A percentile compares a stretch with the other conserved stretches of the same genome.
Conservation (phyloP, 2,797 vertebrate genomes). For the Mus caroli region DNA sequence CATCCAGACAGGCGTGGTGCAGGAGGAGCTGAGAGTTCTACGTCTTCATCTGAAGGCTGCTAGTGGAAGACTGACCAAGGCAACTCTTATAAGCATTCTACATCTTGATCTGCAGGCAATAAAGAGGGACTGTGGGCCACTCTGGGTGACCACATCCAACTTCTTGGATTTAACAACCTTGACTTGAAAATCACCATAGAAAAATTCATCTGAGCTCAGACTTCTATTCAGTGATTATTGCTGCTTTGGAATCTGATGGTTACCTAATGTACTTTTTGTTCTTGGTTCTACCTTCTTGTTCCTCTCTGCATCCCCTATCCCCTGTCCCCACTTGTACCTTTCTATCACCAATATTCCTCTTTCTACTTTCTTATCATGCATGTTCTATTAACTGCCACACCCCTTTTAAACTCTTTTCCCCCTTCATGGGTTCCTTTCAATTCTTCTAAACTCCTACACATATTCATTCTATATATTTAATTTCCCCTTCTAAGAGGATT, state of each 20-base stretch:
- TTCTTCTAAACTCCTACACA: not conserved
- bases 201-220: not conserved
- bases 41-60: too few species aligned
- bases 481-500: not conserved
- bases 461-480: not conserved
- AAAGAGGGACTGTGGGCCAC: not conserved
- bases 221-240: not conserved
- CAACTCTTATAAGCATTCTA: not conserved
- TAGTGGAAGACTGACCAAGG: too few species aligned
- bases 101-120: not conserved
- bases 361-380: too few species aligned
- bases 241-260: not conserved
- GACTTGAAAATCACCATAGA: not conserved
- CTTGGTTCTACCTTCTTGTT: too few species aligned
- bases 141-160: not conserved
- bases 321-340: too few species aligned
- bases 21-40: too few species aligned
- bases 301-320: not conserved
- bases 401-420: not conserved
- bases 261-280: too few species aligned
- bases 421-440: not conserved
- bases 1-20: too few species aligned
- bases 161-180: not conserved
- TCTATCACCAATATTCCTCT: too few species aligned
- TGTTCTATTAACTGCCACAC: not conserved